Percentiles rank a stretch among this genome's conserved stretches.
Evolutionary conservation across 2,888 invertebrate species (phyloP).

Genomic region (Xestia c-nigrum): DNA sequence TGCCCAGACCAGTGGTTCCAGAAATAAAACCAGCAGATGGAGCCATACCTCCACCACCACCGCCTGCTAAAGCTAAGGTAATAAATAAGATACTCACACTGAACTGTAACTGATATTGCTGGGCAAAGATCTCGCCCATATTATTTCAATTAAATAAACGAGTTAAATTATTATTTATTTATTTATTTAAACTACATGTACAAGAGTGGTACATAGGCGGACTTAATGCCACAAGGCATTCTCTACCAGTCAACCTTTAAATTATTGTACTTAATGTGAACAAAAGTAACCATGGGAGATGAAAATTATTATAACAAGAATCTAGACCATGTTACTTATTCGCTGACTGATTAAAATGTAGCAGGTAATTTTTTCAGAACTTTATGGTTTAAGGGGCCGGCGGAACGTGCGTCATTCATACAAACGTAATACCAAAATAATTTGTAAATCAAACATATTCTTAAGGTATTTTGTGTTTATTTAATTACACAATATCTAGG

Average conservation of each 20-base stretch:
- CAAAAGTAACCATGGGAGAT: not conserved
- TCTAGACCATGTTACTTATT: not conserved
- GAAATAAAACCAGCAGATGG: slow-evolving; percentile 86
- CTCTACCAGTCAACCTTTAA: too few relatives aligned
- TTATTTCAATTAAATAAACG: not conserved
- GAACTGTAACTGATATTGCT: not conserved
- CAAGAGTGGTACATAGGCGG: too few relatives aligned
- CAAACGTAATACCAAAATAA: too few relatives aligned
- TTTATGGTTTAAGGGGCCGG: not conserved
- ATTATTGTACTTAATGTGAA: not conserved
- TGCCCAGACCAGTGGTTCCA: slow-evolving; percentile 85
- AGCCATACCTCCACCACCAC: slow-evolving; percentile 87
- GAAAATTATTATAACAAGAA: not conserved
- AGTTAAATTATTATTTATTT: too few relatives aligned
- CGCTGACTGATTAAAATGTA: not conserved
- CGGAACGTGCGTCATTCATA: too few relatives aligned
- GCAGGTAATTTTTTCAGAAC: not conserved
- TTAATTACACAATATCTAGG: too few relatives aligned
- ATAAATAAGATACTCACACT: not conserved
- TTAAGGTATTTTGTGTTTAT: too few relatives aligned
- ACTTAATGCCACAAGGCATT: too few relatives aligned
- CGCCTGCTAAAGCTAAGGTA: slow-evolving; percentile 79
- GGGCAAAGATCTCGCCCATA: not conserved
- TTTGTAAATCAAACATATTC: too few relatives aligned
- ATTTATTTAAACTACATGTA: too few relatives aligned